Conservation (phyloP, 2,888 invertebrate species). For the Lordiphosa fenestrarum region DNA sequence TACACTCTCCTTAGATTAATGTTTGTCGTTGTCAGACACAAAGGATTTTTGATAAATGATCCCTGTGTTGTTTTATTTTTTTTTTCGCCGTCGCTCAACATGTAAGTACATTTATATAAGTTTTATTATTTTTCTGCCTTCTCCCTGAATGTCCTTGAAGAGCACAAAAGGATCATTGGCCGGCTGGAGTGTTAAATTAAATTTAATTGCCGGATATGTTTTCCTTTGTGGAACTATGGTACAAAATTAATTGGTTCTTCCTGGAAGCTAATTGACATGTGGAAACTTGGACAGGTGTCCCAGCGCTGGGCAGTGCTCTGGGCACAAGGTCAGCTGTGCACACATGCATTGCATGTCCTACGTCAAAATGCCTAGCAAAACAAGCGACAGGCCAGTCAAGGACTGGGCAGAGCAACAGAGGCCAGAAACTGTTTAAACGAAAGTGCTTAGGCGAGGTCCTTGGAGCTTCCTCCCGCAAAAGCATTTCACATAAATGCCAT, state of each 20-base stretch:
- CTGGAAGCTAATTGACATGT: constrained; percentile 60
- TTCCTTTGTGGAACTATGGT: constrained; percentile 1
- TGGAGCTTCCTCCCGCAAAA: constrained; percentile 7
- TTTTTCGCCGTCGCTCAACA: constrained; percentile 26
- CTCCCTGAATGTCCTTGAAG: constrained; percentile 1
- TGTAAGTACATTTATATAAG: constrained; percentile 30
- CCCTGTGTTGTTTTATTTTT: constrained; percentile 25
- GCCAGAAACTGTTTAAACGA: constrained; percentile 14
- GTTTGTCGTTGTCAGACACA: constrained; percentile 48
- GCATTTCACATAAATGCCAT: constrained; percentile 44
- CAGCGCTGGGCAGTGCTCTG: constrained; percentile 8
- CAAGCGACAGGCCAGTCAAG: constrained; percentile 22
- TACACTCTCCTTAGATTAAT: constrained; percentile 60
- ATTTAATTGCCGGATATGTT: constrained; percentile 5
- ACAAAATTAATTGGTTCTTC: constrained; percentile 60
- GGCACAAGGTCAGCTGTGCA: constrained; percentile 16
- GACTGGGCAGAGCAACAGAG: constrained; percentile 5
- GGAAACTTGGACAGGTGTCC: constrained; percentile 49
- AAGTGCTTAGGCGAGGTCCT: neutral
- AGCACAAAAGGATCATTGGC: constrained; percentile 2
- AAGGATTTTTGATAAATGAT: constrained; percentile 72
- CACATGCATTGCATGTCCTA: constrained; percentile 20
- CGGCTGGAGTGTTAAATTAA: too few species aligned
- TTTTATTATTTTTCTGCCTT: constrained; percentile 24
- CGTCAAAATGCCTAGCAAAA: constrained; percentile 43